Conservation (phyloP, 2,113 vertebrate species). For the Eonycteris spelaea region DNA sequence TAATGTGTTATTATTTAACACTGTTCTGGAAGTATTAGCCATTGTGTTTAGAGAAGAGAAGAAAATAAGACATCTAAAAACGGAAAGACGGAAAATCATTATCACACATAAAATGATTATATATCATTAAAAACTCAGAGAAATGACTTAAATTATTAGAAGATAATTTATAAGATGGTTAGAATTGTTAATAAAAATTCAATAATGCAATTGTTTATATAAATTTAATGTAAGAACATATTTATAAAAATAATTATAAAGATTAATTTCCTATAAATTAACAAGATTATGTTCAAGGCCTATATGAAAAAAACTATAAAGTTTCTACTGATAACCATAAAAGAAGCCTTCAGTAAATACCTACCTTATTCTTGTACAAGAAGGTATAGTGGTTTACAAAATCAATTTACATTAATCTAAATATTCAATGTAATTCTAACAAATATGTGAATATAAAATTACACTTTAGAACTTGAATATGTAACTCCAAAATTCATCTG, state of each 20-base stretch:
- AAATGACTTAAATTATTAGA: constrained; percentile 4
- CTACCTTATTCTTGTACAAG: not conserved
- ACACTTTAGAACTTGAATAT: not conserved
- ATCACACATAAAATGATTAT: not conserved
- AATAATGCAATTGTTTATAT: not conserved
- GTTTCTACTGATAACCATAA: not conserved
- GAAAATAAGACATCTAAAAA: not conserved
- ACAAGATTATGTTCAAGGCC: not conserved
- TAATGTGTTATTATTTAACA: not conserved
- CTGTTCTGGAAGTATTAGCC: not conserved
- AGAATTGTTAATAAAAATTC: constrained; percentile 35
- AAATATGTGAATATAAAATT: not conserved
- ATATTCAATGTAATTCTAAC: not conserved
- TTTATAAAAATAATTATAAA: constrained; percentile 25
- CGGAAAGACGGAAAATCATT: not conserved
- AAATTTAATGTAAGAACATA: constrained; percentile 1
- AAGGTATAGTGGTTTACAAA: not conserved
- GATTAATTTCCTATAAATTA: constrained; percentile 3
- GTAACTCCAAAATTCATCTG: not conserved
- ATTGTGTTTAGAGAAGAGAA: constrained; percentile 36
- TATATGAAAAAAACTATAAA: not conserved
- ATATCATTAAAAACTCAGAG: not conserved
- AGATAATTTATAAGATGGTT: constrained; percentile 1
- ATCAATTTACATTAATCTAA: not conserved
- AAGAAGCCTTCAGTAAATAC: not conserved